A percentile compares a stretch with the other conserved stretches of the same genome.
Evolutionary conservation across 2,113 vertebrate genomes (phyloP).

Genomic region (Nothocercus nigrocapillus): DNA sequence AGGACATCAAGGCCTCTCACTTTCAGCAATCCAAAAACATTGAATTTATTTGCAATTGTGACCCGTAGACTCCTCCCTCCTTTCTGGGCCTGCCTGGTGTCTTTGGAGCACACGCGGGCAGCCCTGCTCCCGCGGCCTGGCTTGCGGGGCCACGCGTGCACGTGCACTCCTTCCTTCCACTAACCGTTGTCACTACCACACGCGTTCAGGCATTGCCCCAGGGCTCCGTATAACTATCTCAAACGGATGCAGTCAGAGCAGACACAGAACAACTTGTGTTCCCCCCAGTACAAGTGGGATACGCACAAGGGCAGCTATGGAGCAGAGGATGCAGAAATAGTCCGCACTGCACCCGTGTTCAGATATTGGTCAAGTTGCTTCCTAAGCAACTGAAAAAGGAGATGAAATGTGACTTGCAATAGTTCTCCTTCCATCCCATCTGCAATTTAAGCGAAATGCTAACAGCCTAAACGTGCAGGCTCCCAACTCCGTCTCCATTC

Average conservation of each 20-base stretch:
- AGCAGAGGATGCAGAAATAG: not conserved
- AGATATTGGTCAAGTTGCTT: not conserved
- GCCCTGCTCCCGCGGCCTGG: not conserved
- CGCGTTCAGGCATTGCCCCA: not conserved
- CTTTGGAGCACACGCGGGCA: not conserved
- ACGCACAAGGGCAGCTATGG: not conserved
- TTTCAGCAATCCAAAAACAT: not conserved
- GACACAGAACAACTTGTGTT: not conserved
- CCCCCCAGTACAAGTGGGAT: not conserved
- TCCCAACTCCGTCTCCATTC: not conserved
- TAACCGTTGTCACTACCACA: not conserved
- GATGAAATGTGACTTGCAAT: not conserved
- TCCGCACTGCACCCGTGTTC: not conserved
- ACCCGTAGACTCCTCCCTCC: not conserved
- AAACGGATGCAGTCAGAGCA: not conserved
- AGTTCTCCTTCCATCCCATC: not conserved
- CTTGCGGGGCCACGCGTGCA: not conserved
- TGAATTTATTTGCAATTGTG: not conserved
- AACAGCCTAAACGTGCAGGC: accelerated
- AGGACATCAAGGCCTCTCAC: not conserved
- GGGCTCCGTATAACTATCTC: not conserved
- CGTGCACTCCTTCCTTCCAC: not conserved
- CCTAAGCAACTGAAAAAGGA: not conserved
- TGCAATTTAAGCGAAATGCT: not conserved
- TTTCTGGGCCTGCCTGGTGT: not conserved